These are phyloP conservation scores for Empis stercorea DNA, from an alignment of 2,888 invertebrate genomes.

Conservation along the genomic window DNA sequence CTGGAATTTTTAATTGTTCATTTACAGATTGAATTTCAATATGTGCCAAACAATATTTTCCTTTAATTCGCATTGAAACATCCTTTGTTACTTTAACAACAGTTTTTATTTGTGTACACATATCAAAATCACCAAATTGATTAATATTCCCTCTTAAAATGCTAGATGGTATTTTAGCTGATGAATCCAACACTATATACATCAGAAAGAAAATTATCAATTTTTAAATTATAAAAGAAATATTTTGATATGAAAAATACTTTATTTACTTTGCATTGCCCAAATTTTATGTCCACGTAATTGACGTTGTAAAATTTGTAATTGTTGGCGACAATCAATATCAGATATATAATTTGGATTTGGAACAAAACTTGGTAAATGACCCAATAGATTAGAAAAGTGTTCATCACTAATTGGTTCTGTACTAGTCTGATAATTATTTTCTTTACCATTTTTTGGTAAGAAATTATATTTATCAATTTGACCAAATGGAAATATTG, in stretches of 20 bases:
- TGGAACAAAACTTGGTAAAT: slow-evolving; percentile 53
- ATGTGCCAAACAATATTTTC: slow-evolving; percentile 55
- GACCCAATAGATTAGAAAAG: slow-evolving; percentile 49
- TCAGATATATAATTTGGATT: slow-evolving; percentile 52
- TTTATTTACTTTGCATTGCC: slow-evolving; percentile 52
- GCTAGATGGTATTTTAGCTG: slow-evolving; percentile 57
- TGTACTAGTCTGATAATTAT: slow-evolving; percentile 5
- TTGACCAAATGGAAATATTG: slow-evolving; percentile 24
- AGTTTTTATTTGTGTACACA: slow-evolving; percentile 44
- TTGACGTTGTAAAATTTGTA: slow-evolving; percentile 54
- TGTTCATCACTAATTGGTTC: slow-evolving; percentile 23
- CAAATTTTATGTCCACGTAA: slow-evolving; percentile 54
- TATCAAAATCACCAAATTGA: slow-evolving; percentile 58
- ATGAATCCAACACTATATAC: slow-evolving; percentile 52
- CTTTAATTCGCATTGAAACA: slow-evolving; percentile 47
- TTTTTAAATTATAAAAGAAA: too few species aligned
- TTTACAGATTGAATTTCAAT: slow-evolving; percentile 48
- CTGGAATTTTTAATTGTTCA: slow-evolving; percentile 45
- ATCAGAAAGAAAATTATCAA: not conserved
- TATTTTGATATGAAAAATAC: too few species aligned
- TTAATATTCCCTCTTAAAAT: slow-evolving; percentile 55
- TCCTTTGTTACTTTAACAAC: slow-evolving; percentile 47
- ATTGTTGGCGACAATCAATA: slow-evolving; percentile 53
- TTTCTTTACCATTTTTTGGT: slow-evolving; percentile 10
- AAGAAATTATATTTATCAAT: slow-evolving; percentile 17